These are phyloP conservation scores for Montipora sp. DNA, from an alignment of 64 coral and sea anemone genomes.

Conservation along the genomic window DNA sequence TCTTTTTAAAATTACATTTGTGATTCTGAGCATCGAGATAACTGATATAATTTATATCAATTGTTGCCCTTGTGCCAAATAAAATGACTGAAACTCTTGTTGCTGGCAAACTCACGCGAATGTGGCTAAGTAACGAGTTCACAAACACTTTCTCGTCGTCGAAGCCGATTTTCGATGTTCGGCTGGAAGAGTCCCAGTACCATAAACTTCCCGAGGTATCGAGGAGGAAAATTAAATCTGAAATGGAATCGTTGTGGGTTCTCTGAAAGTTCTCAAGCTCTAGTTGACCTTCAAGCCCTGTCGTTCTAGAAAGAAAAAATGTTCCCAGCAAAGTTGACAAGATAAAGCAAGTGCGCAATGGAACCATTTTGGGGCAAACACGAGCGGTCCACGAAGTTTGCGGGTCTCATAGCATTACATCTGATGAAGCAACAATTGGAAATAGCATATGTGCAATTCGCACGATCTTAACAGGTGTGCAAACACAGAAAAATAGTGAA, in stretches of 20 bases:
- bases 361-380: background rate
- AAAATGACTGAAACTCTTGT: slow-evolving; percentile 82
- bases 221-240: slow-evolving; percentile 88
- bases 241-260: slow-evolving; percentile 75
- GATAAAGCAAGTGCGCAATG: background rate
- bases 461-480: slow-evolving; percentile 13
- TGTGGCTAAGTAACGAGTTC: slow-evolving; percentile 76
- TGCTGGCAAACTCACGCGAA: slow-evolving; percentile 73
- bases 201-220: slow-evolving; percentile 88
- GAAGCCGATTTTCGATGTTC: slow-evolving; percentile 46
- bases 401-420: background rate
- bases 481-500: background rate
- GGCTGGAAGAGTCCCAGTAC: slow-evolving; percentile 37
- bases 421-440: background rate
- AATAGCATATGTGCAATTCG: slow-evolving; percentile 1
- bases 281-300: slow-evolving; percentile 41
- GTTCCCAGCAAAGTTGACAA: background rate
- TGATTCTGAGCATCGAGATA: slow-evolving; percentile 68
- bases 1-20: slow-evolving; percentile 87
- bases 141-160: slow-evolving; percentile 92
- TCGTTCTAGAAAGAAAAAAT: background rate
- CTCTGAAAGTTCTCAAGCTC: slow-evolving; percentile 82
- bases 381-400: too few species aligned
- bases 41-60: slow-evolving; percentile 87
- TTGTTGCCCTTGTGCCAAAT: slow-evolving; percentile 63